Percentiles rank a stretch among this genome's conserved stretches.
Evolutionary conservation across 2,113 vertebrate species (phyloP).

Genomic region (Peromyscus leucopus): DNA sequence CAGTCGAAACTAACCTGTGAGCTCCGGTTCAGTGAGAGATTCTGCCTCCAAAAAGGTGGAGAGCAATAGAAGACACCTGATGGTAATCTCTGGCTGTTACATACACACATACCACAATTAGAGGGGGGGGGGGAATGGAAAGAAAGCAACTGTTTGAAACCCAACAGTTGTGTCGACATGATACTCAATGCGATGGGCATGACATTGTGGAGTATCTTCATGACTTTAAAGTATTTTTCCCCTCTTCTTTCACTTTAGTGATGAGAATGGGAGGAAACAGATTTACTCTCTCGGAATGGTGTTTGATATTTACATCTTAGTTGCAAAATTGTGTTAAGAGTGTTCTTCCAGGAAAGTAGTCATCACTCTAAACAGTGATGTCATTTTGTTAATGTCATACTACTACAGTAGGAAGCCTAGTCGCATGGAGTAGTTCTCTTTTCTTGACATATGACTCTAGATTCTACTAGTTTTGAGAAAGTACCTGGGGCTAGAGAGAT

Average conservation of each 20-base stretch:
- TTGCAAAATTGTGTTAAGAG: background rate
- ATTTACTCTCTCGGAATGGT: background rate
- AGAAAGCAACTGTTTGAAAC: constrained; percentile 20
- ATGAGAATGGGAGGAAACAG: background rate
- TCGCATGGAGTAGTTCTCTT: background rate
- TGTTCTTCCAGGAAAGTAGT: constrained; percentile 8
- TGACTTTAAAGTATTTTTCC: background rate
- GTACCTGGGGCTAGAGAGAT: background rate
- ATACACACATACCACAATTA: background rate
- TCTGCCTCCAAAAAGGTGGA: background rate
- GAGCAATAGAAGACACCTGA: background rate
- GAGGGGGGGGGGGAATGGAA: background rate
- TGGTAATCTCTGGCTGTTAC: background rate
- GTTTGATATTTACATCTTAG: constrained; percentile 23
- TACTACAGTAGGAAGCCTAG: background rate
- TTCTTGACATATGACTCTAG: background rate
- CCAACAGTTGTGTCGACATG: background rate
- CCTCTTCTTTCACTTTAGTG: constrained; percentile 24
- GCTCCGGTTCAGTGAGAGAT: background rate
- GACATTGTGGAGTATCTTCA: background rate
- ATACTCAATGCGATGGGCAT: background rate
- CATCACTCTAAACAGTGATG: background rate
- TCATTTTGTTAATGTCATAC: background rate
- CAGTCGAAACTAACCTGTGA: background rate
- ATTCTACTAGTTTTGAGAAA: constrained; percentile 33